These are phyloP conservation scores for Carcharodon carcharias DNA, from an alignment of 2,797 vertebrate species.

Conservation along the genomic window DNA sequence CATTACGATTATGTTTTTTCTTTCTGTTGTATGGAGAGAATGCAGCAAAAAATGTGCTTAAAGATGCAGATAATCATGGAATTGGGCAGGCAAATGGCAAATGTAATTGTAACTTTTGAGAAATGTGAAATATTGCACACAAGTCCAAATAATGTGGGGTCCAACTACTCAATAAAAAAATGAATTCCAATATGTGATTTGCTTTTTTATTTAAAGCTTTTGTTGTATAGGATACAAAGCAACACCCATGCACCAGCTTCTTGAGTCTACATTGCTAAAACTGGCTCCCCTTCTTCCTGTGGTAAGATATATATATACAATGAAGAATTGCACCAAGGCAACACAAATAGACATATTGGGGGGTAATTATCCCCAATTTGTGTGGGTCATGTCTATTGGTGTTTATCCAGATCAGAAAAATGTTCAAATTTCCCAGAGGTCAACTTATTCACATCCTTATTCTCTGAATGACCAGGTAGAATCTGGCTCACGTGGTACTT, in stretches of 20 bases:
- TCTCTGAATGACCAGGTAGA: background rate
- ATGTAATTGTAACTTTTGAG: background rate
- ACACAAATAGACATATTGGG: background rate
- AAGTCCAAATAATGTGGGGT: background rate
- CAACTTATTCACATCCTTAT: background rate
- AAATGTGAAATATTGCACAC: conserved; percentile 28
- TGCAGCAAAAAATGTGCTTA: background rate
- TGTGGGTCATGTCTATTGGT: background rate
- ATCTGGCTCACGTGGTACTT: background rate
- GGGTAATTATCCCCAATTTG: background rate
- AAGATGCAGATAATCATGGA: background rate
- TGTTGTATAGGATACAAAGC: background rate
- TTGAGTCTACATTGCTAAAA: background rate
- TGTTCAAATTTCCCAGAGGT: background rate
- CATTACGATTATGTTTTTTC: background rate
- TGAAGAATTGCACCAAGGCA: background rate
- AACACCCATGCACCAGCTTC: background rate
- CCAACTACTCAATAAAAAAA: conserved; percentile 9
- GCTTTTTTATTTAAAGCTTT: background rate
- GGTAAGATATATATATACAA: background rate
- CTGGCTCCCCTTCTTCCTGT: background rate
- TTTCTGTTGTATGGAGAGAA: background rate
- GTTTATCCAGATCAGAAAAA: background rate
- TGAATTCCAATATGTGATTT: background rate
- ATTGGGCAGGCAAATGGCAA: background rate